A percentile compares a stretch with the other conserved stretches of the same genome.
Evolutionary conservation across 2,888 invertebrate species (phyloP).

Genomic region (Rhorus exstirpatorius): DNA sequence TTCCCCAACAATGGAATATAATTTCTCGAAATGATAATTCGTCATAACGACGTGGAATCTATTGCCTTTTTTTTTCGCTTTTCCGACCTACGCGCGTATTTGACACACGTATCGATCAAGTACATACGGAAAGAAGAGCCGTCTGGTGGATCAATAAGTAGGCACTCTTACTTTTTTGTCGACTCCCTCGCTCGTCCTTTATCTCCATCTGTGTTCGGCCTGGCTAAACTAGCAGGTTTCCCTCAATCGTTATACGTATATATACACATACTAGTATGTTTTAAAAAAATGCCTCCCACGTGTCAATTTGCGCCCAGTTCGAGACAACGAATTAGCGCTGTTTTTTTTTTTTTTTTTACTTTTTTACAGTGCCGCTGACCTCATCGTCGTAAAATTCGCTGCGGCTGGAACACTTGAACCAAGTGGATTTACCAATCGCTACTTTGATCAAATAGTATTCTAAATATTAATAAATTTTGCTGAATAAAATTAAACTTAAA

Average conservation of each 20-base stretch:
- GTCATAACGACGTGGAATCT: too few relatives aligned
- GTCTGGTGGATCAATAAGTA: constrained; percentile 70
- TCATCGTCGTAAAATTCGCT: constrained; percentile 40
- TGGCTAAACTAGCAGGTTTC: constrained; percentile 34
- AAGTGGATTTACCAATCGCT: too few relatives aligned
- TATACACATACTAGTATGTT: constrained; percentile 9
- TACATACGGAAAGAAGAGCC: constrained; percentile 33
- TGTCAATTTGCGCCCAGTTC: neutral
- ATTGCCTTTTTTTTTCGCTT: too few relatives aligned
- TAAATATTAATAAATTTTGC: too few relatives aligned
- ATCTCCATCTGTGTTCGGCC: constrained; percentile 26
- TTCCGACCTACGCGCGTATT: constrained; percentile 47
- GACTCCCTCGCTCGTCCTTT: constrained; percentile 23
- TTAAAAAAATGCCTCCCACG: constrained; percentile 17
- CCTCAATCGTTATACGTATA: constrained; percentile 22
- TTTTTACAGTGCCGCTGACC: neutral
- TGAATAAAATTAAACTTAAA: too few relatives aligned
- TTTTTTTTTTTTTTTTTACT: too few relatives aligned
- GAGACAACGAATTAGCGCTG: constrained; percentile 24
- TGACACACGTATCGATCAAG: constrained; percentile 62
- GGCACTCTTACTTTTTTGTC: constrained; percentile 63
- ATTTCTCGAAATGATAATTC: too few relatives aligned
- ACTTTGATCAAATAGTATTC: too few relatives aligned
- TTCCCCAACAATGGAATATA: too few relatives aligned
- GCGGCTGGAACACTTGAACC: neutral